A percentile compares a stretch with the other conserved stretches of the same genome.
Conservation (phyloP, 2,113 vertebrate species). For the Mobula hypostoma region DNA sequence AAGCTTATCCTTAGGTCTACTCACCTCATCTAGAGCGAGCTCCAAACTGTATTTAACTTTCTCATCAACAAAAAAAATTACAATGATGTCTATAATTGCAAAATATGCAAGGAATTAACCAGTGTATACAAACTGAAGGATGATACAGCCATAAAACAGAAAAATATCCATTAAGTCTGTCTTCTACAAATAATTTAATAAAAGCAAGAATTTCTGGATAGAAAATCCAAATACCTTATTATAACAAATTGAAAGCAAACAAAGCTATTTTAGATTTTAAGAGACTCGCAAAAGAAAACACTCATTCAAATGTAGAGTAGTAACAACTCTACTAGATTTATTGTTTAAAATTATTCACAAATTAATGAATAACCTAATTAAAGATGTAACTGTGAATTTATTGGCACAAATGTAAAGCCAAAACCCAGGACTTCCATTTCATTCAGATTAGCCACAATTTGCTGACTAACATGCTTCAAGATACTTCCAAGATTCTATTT, state of each 20-base stretch:
- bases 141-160: too few relatives aligned
- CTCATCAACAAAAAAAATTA: background rate
- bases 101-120: background rate
- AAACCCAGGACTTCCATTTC: background rate
- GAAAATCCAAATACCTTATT: too few relatives aligned
- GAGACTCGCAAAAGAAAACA: too few relatives aligned
- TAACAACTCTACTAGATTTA: background rate
- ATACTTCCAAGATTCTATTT: too few relatives aligned
- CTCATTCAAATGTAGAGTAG: background rate
- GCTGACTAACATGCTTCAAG: background rate
- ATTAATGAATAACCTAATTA: background rate
- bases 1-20: background rate
- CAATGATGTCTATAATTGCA: background rate
- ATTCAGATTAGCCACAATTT: background rate
- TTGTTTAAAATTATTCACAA: background rate
- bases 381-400: background rate
- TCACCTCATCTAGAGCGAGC: background rate
- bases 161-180: too few relatives aligned
- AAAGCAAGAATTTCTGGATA: background rate
- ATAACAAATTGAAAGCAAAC: background rate
- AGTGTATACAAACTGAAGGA: background rate
- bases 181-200: background rate
- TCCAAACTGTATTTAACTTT: background rate
- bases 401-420: background rate
- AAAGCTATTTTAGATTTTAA: background rate